A percentile compares a stretch with the other conserved stretches of the same genome.
Conservation (phyloP, 1,140 invertebrate genomes). For the Propsilocerus akamusi region DNA sequence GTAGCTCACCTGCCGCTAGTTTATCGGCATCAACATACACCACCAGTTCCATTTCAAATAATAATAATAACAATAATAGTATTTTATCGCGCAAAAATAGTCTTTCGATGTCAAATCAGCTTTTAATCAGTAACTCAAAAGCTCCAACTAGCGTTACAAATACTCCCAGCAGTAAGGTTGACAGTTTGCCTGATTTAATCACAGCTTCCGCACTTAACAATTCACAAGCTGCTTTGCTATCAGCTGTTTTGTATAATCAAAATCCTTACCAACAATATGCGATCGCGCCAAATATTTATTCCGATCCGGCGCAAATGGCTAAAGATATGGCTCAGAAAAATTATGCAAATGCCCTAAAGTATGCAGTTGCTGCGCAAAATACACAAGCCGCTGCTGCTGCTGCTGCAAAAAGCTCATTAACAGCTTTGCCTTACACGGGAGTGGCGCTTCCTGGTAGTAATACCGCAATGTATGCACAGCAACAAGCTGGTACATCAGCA, state of each 20-base stretch:
- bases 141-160: background rate
- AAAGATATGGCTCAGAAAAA: slow-evolving; percentile 62
- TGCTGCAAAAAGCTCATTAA: slow-evolving; percentile 21
- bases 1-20: background rate
- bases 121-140: background rate
- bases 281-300: slow-evolving; percentile 14
- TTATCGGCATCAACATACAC: background rate
- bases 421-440: slow-evolving; percentile 58
- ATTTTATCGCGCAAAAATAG: slow-evolving; percentile 3
- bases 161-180: background rate
- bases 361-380: slow-evolving; percentile 27
- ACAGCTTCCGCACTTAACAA: background rate
- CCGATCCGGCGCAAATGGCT: slow-evolving; percentile 41
- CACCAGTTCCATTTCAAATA: slow-evolving; percentile 2
- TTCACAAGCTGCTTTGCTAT: background rate
- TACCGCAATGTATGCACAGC: slow-evolving; percentile 10
- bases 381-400: slow-evolving; percentile 12
- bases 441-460: slow-evolving; percentile 42
- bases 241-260: background rate
- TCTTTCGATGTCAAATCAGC: background rate
- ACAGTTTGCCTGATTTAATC: slow-evolving; percentile 1
- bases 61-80: background rate
- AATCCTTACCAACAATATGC: slow-evolving; percentile 15
- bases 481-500: slow-evolving; percentile 16
- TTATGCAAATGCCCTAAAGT: slow-evolving; percentile 45